A percentile compares a stretch with the other conserved stretches of the same genome.
Conservation (phyloP, 30 jellyfish, hydroid and myxozoan genomes). For the Hydra vulgaris region DNA sequence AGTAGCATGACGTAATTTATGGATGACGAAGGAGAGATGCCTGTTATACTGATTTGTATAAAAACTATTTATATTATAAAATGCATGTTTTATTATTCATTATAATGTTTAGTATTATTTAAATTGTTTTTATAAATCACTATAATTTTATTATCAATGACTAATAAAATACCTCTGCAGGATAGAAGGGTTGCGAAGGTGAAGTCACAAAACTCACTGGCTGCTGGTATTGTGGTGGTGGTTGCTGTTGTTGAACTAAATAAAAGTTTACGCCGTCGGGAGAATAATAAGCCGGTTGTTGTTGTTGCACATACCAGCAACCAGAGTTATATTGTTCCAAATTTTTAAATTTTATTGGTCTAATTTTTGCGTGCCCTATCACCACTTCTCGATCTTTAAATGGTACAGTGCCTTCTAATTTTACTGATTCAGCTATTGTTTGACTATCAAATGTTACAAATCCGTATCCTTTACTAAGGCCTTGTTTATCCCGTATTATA, state of each 20-base stretch:
- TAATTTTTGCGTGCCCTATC: slow-evolving; percentile 87
- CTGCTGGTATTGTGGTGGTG: neutral
- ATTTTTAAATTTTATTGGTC: slow-evolving; percentile 17
- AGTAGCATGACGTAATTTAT: no score
- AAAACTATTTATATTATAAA: no score
- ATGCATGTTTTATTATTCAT: no score
- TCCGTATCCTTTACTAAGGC: slow-evolving; percentile 63
- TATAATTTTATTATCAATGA: no score
- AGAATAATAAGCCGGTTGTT: slow-evolving; percentile 1
- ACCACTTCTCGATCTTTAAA: slow-evolving; percentile 70
- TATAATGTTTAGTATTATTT: no score
- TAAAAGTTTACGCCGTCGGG: slow-evolving; percentile 11
- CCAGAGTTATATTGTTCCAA: neutral
- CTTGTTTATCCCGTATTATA: slow-evolving; percentile 78
- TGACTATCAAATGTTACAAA: slow-evolving; percentile 93
- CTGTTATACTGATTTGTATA: no score
- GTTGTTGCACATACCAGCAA: neutral
- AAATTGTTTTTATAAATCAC: no score
- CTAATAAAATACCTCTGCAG: neutral
- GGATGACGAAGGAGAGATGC: no score
- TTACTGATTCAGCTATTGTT: slow-evolving; percentile 73
- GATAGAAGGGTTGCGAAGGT: neutral
- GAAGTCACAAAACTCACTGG: neutral
- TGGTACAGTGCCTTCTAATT: slow-evolving; percentile 40
- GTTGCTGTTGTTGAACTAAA: slow-evolving; percentile 8